Evolutionary conservation across 2,113 vertebrate genomes (phyloP).

Genomic region (Spea multiplicata): DNA sequence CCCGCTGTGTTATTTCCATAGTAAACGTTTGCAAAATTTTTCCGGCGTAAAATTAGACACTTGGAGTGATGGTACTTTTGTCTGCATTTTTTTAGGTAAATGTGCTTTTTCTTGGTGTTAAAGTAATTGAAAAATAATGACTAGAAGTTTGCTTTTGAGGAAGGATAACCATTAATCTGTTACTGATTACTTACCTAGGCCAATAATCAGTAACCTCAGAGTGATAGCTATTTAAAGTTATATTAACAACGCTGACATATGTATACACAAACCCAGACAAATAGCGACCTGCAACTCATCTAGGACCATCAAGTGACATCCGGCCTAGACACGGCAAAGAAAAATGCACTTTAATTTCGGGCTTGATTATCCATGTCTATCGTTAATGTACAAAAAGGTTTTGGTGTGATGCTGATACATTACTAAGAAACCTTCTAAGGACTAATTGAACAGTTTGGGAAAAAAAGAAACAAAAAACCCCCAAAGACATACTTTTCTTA

Average conservation of each 20-base stretch:
- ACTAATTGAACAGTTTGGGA: too few species aligned
- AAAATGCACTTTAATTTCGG: constrained; percentile 5
- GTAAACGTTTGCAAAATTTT: neutral
- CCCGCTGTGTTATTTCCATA: neutral
- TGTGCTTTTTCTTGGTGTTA: constrained; percentile 20
- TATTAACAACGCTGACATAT: constrained; percentile 43
- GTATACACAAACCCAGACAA: constrained; percentile 43
- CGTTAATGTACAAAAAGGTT: neutral
- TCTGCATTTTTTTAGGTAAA: constrained; percentile 24
- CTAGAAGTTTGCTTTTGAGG: constrained; percentile 33
- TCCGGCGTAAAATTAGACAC: constrained; percentile 8
- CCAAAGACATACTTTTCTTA: too few species aligned
- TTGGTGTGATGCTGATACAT: too few species aligned
- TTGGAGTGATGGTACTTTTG: constrained; percentile 11
- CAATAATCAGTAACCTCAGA: constrained; percentile 39
- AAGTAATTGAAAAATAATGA: constrained; percentile 38
- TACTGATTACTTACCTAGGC: constrained; percentile 43
- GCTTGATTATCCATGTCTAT: neutral
- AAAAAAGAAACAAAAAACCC: too few species aligned
- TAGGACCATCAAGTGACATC: constrained; percentile 10
- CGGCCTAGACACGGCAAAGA: neutral
- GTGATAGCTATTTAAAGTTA: constrained; percentile 16
- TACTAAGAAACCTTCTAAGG: too few species aligned
- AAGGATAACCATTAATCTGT: constrained; percentile 42
- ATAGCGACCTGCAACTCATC: constrained; percentile 33